Conservation (phyloP, 2,113 vertebrate species). For the Diadophis punctatus region DNA sequence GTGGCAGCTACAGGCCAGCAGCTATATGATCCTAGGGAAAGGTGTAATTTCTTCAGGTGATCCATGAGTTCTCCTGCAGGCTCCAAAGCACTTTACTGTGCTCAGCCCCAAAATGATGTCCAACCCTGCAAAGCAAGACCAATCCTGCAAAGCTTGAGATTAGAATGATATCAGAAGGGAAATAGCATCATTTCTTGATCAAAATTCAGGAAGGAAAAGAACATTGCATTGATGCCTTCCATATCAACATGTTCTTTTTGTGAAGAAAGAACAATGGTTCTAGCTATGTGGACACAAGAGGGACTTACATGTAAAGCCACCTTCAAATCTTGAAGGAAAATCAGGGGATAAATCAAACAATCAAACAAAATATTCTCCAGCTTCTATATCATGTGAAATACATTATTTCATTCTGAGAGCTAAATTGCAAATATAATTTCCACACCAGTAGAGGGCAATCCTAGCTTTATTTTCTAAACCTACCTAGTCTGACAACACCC, state of each 20-base stretch:
- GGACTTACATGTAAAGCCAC: background rate
- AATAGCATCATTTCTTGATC: background rate
- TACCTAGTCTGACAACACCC: background rate
- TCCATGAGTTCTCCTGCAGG: background rate
- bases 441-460: constrained; percentile 15
- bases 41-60: background rate
- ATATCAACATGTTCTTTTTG: background rate
- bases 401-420: too few species aligned
- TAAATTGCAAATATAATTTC: background rate
- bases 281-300: background rate
- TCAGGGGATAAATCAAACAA: background rate
- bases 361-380: background rate
- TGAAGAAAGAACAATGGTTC: background rate
- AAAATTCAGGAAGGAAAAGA: background rate
- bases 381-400: background rate
- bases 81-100: background rate
- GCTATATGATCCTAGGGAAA: background rate
- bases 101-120: background rate
- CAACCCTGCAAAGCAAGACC: background rate
- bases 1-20: background rate
- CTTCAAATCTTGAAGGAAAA: background rate
- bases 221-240: background rate
- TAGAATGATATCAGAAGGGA: background rate
- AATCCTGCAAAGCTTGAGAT: background rate
- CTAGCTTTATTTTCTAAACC: background rate